Base-by-base conservation (phyloP, 2,888 invertebrate genomes). In the Odontothrips loti region DNA sequence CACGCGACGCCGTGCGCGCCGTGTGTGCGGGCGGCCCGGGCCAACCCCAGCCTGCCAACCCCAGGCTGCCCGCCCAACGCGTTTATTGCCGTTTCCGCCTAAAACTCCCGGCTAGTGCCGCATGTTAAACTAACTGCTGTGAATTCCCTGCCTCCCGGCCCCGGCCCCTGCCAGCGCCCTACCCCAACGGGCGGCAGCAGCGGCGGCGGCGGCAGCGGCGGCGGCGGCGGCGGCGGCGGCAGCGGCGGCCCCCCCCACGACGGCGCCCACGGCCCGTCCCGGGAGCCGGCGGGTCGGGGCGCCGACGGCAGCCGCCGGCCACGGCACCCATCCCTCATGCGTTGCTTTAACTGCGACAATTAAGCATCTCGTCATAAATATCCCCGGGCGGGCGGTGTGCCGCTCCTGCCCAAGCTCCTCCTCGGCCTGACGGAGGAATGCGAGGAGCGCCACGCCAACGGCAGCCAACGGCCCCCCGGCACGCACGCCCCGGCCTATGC, bases 361-460 rank as follows among this genome's bases (percentile, higher is more conserved):
- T 75, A 75, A 75, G 68, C 68, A 75, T 75, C 68, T 75, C 68
- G 68, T 27, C 68, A 75, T 75, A 75, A 75, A 75, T 75, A 75
- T 75, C 68, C 68, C 68, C 68, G 23, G 68, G 68, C 58, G 6
- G 58, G 58, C n/a, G n/a, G n/a, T n/a, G 58, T 6, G 34, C 34
- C 34, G 34, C 34, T 43, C 3, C 34, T 4, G 34, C 34, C 34
- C 34, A 6, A 6, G 3, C 34, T 43, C 34, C 34, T 6, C 34
- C 34, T 6, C 34, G 34, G 34, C 34, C 34, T 43, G 34, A 43
- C 34, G 34, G 6, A 43, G 34, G 34, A 43, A 43, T 43, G 34
- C 34, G 34, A 43, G 34, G 34, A 43, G 34, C 34, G 34, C n/a
- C n/a, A n/a, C n/a, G n/a, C n/a, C 34, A 43, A 6, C 34, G 34